Conservation (phyloP, 2,113 vertebrate genomes). For the Equus przewalskii region DNA sequence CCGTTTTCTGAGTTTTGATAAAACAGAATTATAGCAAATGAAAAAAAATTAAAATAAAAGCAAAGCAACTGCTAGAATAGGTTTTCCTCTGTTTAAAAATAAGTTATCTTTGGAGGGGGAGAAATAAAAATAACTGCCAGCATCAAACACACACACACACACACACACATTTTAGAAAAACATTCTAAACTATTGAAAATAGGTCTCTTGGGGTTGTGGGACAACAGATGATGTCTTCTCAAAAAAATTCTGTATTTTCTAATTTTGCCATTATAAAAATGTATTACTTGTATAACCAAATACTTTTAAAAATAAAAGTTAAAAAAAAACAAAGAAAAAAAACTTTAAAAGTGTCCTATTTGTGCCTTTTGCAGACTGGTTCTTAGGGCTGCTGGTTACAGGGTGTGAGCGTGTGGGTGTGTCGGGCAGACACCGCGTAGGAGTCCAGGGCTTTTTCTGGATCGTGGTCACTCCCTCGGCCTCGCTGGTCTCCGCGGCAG, state of each 20-base stretch:
- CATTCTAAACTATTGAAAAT: conserved; percentile 17
- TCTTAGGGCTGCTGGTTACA: not conserved
- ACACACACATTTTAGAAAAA: not conserved
- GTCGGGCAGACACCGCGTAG: not conserved
- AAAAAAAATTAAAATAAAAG: conserved; percentile 28
- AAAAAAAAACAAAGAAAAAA: not conserved
- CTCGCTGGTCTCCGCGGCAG: fast-evolving
- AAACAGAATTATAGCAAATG: not conserved
- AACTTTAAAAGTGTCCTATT: not conserved
- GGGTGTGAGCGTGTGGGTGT: not conserved
- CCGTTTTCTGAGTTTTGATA: conserved; percentile 18
- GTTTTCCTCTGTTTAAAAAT: not conserved
- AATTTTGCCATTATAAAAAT: not conserved
- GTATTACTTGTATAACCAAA: not conserved
- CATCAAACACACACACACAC: not conserved
- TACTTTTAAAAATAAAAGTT: not conserved
- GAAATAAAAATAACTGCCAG: not conserved
- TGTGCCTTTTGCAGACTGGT: not conserved
- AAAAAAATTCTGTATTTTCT: not conserved
- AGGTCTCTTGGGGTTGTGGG: not conserved
- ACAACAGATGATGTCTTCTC: not conserved
- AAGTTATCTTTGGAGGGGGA: not conserved
- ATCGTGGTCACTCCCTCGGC: not conserved
- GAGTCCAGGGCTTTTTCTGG: conserved; percentile 8
- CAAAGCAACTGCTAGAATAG: not conserved